Percentiles rank a stretch among this genome's conserved stretches.
Evolutionary conservation across 2,797 vertebrate genomes (phyloP).

Genomic region (Gallinago nigripennis): DNA sequence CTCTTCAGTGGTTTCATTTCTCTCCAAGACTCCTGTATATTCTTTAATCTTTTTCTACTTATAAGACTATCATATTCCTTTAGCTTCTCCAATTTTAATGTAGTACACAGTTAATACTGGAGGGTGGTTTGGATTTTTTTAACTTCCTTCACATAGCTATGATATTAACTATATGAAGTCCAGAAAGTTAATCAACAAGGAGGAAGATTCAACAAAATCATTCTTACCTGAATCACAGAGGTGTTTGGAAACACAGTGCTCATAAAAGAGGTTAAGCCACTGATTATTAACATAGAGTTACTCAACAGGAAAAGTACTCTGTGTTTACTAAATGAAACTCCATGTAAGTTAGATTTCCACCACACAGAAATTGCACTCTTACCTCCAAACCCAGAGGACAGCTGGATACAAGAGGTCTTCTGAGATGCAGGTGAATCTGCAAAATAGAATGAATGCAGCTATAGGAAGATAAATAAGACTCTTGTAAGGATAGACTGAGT

Average conservation of each 20-base stretch:
- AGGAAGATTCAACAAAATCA: background rate
- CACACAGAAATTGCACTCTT: background rate
- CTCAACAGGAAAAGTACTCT: background rate
- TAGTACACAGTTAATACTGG: background rate
- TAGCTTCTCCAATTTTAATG: background rate
- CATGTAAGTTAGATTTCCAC: accelerated
- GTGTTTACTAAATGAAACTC: background rate
- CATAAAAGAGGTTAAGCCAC: background rate
- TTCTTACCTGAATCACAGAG: background rate
- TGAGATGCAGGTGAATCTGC: background rate
- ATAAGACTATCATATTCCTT: background rate
- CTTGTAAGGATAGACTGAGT: background rate
- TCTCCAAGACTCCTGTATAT: background rate
- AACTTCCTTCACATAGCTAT: background rate
- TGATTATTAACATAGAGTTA: background rate
- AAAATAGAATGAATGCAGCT: background rate
- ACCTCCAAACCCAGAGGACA: background rate
- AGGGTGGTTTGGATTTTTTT: background rate
- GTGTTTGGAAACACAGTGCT: background rate
- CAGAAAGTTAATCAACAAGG: background rate
- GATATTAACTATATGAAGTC: background rate
- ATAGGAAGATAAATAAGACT: background rate
- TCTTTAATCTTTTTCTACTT: background rate
- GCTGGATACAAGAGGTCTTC: background rate
- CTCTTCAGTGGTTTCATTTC: background rate